Percentiles rank a stretch among this genome's conserved stretches.
These are phyloP conservation scores for Formica exsecta DNA, from an alignment of 1,140 invertebrate genomes.

Conservation along the genomic window DNA sequence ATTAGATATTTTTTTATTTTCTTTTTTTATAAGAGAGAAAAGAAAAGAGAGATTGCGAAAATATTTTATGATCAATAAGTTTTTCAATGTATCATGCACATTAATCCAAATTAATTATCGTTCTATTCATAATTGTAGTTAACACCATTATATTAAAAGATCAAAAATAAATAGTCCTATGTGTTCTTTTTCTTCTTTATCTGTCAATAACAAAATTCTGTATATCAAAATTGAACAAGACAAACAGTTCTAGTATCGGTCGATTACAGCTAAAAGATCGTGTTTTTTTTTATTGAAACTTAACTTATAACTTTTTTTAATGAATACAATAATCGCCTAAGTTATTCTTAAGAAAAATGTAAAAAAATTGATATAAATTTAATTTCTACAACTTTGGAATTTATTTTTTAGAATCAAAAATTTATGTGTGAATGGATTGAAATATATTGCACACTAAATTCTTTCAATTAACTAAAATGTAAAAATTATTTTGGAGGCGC, in stretches of 20 bases:
- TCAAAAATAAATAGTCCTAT: neutral
- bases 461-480: neutral
- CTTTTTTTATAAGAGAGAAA: neutral
- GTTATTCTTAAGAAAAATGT: neutral
- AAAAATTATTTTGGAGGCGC: conserved; percentile 88
- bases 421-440: neutral
- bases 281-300: neutral
- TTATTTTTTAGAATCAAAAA: neutral
- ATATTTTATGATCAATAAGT: neutral
- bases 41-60: neutral
- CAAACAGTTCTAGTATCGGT: neutral
- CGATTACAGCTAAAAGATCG: neutral
- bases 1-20: neutral
- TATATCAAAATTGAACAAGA: neutral
- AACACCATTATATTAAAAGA: neutral
- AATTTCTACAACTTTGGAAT: neutral
- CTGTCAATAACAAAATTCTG: neutral
- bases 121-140: neutral
- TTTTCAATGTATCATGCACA: neutral
- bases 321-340: neutral
- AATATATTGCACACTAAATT: neutral
- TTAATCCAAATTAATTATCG: neutral
- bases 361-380: conserved; percentile 15
- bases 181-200: neutral
- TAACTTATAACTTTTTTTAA: neutral